Percentiles rank a stretch among this genome's conserved stretches.
Evolutionary conservation across 1,140 invertebrate species (phyloP).

Genomic region (Physella acuta): DNA sequence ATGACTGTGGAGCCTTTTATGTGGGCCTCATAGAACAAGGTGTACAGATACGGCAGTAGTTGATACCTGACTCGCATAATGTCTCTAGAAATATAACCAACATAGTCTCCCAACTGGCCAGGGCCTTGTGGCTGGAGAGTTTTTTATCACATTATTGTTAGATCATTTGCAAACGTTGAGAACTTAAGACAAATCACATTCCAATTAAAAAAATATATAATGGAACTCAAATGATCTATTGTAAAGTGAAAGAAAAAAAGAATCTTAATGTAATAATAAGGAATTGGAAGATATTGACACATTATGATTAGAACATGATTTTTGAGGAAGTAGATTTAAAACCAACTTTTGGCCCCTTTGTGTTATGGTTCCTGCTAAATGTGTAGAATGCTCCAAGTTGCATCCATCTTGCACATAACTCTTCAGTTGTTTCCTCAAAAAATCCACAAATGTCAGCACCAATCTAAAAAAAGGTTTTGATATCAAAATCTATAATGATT

Average conservation of each 20-base stretch:
- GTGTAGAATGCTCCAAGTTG: slow-evolving; percentile 55
- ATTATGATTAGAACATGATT: too few species aligned
- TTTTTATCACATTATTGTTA: too few species aligned
- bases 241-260: too few species aligned
- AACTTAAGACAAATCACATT: too few species aligned
- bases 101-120: slow-evolving; percentile 40
- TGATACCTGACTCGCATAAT: slow-evolving; percentile 51
- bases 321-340: too few species aligned
- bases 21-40: slow-evolving; percentile 51
- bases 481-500: background rate
- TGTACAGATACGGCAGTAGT: slow-evolving; percentile 57
- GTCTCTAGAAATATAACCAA: slow-evolving; percentile 42
- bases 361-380: slow-evolving; percentile 54
- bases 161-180: too few species aligned
- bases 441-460: slow-evolving; percentile 57
- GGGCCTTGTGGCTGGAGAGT: slow-evolving; percentile 49
- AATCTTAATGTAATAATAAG: too few species aligned
- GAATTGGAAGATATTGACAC: too few species aligned
- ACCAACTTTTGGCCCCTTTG: slow-evolving; percentile 15
- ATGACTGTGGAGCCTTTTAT: slow-evolving; percentile 48
- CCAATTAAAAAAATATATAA: too few species aligned
- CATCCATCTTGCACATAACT: slow-evolving; percentile 55
- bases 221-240: too few species aligned
- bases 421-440: slow-evolving; percentile 37
- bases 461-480: slow-evolving; percentile 34